A percentile compares a stretch with the other conserved stretches of the same genome.
phyloP scores from a whole-genome alignment of 2,797 vertebrate species.

The Pipistrellus pipistrellus region DNA sequence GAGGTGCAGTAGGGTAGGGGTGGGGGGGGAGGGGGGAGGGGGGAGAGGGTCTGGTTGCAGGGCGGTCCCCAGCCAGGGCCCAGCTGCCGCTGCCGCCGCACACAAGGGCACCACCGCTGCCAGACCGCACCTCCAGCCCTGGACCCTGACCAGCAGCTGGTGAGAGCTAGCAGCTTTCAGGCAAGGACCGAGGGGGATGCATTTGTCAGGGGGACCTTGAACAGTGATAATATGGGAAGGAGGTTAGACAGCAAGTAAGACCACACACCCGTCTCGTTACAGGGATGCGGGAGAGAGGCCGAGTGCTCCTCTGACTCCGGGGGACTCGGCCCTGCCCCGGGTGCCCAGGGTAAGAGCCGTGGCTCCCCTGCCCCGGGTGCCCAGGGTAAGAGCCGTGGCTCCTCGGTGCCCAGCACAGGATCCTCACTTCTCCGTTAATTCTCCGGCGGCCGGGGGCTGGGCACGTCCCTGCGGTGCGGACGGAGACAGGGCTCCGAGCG shows the following conservation, averaged over 20 bases:
- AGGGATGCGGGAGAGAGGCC: not conserved
- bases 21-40: too few species aligned
- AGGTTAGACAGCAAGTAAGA: too few species aligned
- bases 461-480: not conserved
- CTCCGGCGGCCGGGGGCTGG: not conserved
- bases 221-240: too few species aligned
- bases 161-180: too few species aligned
- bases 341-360: not conserved
- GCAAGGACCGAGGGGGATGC: too few species aligned
- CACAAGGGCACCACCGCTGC: fast-evolving
- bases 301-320: not conserved
- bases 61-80: not conserved
- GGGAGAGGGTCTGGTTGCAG: fast-evolving
- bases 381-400: not conserved
- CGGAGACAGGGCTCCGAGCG: not conserved
- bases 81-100: fast-evolving
- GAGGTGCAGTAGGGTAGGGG: too few species aligned
- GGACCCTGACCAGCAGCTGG: not conserved
- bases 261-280: not conserved
- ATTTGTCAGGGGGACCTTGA: too few species aligned
- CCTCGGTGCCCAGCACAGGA: fast-evolving
- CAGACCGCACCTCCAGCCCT: not conserved
- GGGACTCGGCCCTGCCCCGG: not conserved
- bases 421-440: not conserved
- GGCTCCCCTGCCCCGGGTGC: not conserved